Evolutionary conservation across 2,113 vertebrate species (phyloP).

Genomic region (Malurus cyaneus): DNA sequence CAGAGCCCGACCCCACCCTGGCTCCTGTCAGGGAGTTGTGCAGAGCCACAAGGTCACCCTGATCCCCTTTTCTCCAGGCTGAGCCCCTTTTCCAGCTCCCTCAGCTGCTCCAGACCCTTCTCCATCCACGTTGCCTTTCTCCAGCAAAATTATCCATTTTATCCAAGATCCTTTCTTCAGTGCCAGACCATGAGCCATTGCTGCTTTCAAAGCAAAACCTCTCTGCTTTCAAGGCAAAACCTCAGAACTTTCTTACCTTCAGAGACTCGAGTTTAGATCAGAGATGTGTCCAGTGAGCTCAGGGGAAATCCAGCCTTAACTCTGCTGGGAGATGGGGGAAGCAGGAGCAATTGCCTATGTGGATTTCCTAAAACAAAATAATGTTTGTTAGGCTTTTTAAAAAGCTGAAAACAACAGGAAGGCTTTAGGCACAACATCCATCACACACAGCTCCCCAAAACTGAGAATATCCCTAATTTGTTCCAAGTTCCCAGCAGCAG

Average conservation of each 20-base stretch:
- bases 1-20: accelerated
- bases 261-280: not conserved
- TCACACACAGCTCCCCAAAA: not conserved
- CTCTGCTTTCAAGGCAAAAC: not conserved
- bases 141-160: not conserved
- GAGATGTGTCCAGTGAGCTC: not conserved
- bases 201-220: not conserved
- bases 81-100: not conserved
- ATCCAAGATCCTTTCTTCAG: not conserved
- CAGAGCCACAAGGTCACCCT: not conserved
- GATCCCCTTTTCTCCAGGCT: not conserved
- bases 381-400: not conserved
- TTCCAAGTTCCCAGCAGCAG: not conserved
- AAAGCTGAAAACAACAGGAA: not conserved
- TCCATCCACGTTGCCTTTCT: not conserved
- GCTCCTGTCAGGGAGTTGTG: not conserved
- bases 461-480: accelerated
- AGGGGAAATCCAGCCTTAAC: not conserved
- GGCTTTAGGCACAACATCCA: not conserved
- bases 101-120: not conserved
- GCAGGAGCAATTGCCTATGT: accelerated
- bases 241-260: not conserved
- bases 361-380: not conserved
- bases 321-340: not conserved
- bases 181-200: not conserved